phyloP scores from a whole-genome alignment of 2,797 vertebrate genomes.

The Pyrrhura leucotis region DNA sequence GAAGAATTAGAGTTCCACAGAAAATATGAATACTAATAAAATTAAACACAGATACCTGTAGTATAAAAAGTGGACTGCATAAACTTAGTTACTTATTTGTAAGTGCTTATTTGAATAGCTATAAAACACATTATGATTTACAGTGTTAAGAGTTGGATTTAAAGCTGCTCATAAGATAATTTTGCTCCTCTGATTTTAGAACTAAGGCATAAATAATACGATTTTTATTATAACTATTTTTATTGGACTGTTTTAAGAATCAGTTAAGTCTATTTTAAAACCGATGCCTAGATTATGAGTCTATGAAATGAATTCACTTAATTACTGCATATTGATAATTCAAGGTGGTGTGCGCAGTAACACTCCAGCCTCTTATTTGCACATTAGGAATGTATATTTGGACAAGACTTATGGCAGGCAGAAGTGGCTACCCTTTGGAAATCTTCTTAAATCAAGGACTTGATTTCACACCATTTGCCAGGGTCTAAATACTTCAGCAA shows the following conservation, averaged over 20 bases:
- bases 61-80: background rate
- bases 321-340: background rate
- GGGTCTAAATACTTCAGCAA: background rate
- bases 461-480: background rate
- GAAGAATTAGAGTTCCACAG: background rate
- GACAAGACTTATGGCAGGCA: background rate
- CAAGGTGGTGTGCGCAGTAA: background rate
- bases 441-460: background rate
- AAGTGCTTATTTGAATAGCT: background rate
- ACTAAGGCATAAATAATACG: background rate
- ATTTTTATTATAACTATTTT: background rate
- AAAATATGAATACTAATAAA: background rate
- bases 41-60: background rate
- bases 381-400: background rate
- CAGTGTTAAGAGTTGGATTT: background rate
- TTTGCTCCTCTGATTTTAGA: background rate
- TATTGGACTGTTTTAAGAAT: background rate
- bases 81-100: background rate
- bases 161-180: background rate
- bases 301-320: background rate
- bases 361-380: background rate
- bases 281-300: background rate
- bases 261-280: background rate
- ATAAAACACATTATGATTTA: background rate
- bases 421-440: background rate